Evolutionary conservation across 2,113 vertebrate genomes (phyloP).

Genomic region (Myiozetetes cayanensis): DNA sequence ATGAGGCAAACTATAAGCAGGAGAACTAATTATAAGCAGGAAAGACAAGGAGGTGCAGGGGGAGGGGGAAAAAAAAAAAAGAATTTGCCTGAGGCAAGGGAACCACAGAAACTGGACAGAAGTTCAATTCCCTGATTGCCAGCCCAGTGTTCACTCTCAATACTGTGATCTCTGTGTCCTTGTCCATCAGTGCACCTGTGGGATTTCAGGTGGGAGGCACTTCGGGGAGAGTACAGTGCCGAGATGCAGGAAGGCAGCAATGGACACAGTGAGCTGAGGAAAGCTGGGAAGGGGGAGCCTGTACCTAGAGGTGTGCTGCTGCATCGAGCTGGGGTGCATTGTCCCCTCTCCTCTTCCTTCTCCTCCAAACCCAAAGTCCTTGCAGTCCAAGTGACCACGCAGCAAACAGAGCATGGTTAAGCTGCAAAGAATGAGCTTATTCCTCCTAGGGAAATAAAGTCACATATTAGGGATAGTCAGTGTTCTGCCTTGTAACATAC

Average conservation of each 20-base stretch:
- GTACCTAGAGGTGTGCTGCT: not conserved
- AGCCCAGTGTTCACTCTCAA: not conserved
- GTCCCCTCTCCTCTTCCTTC: not conserved
- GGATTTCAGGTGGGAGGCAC: not conserved
- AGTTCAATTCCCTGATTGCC: not conserved
- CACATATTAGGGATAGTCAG: rapidly evolving
- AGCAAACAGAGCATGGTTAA: not conserved
- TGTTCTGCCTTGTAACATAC: not conserved
- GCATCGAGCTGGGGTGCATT: not conserved
- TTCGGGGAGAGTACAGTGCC: not conserved
- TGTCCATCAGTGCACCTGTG: not conserved
- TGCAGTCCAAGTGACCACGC: rapidly evolving
- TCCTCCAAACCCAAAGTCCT: not conserved
- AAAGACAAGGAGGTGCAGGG: not conserved
- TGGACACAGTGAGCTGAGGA: not conserved
- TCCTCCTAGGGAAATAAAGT: not conserved
- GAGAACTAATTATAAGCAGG: not conserved
- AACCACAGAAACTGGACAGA: not conserved
- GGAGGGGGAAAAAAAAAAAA: too few species aligned
- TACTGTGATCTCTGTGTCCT: not conserved
- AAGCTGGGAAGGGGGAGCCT: not conserved
- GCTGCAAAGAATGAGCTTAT: not conserved
- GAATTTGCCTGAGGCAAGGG: not conserved
- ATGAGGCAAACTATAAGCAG: not conserved
- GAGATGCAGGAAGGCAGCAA: not conserved